Evolutionary conservation across 2,113 vertebrate genomes (phyloP), one percentile per base, ranked within the genome.

Genomic region (Catharus bicknelli): DNA sequence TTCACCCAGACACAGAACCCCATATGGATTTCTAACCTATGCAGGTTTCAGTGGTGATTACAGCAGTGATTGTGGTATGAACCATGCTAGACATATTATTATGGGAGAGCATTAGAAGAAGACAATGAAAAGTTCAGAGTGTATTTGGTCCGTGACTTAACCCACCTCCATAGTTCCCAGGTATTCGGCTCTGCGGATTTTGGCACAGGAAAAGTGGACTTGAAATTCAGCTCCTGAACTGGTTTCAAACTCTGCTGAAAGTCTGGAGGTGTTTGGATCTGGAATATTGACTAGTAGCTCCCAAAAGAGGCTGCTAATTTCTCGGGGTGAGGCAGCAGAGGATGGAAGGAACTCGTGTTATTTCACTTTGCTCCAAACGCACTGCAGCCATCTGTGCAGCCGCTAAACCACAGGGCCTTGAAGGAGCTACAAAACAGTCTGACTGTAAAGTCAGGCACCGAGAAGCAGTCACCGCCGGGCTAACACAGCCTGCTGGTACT

Each of bases 401-500:
- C 3, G 0, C 82, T 74, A 61, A 94, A 88, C 63, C 61, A 57
- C 4, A 3, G 70, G 43, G 78, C 84, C 91, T 92, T 96, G 91
- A 92, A 89, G 75, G 78, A 94, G 6, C 82, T 45, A 57, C 87
- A 81, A 13, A 90, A 62, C 4, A 88, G 61, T 67, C 63, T 51
- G 86, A 82, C 54, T 76, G 83, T 21, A 45, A 79, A 93, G 88
- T n/a, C 92, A 94, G 91, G 72, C 66, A 30, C 75, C 15, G 54
- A 83, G 88, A 45, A 84, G 73, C 75, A 88, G 82, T 48, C 61
- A 10, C 73, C 80, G 90, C 74, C 2, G 19, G 58, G 73, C 83
- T 93, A 81, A 95, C 80, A 73, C 73, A 88, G 90, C 86, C 94
- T 96, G 95, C 96, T 97, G 95, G 93, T 95, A 85, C 79, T 75